Evolutionary conservation across 2,797 vertebrate genomes (phyloP), one percentile per base, ranked within the genome.

Genomic region (Scyliorhinus canicula): DNA sequence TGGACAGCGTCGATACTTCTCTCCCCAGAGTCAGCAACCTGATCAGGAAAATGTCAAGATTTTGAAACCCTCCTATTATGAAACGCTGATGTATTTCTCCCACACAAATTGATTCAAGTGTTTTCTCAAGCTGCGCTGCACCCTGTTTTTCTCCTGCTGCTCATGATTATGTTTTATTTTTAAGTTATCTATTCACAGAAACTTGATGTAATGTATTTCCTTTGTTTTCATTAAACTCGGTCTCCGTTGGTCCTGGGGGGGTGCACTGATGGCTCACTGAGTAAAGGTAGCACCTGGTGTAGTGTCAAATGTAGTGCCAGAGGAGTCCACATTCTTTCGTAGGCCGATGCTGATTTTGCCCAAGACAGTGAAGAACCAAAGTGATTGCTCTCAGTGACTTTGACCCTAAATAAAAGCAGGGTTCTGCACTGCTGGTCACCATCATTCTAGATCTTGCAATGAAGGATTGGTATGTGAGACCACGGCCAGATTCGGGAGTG

Each of bases 71-170:
- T 63, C 60, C 14, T 57, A 31, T 31, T 88, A 31, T 55, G 85
- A 55, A 88, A 88, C 4, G 5, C 52, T 88, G 40, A 57, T 31
- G 40, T 67, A 40, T 35, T 65, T 50, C 47, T 93, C 28, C 47
- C 91, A 93, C n/a, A 35, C 57, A 93, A 31, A 44, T 93, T 67
- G 60, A 67, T 93, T 67, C 14, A 28, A 67, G 6, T 11, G 28
- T 28, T 69, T 67, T 90, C 8, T 21, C 95, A 40, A 55, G 94
- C 82, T 93, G 24, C 11, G 93, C 50, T 95, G 65, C 93, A 88
- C 52, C 52, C 95, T 98, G 98, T 97, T 98, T 12, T 98, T 35
- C 57, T 69, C 57, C 3, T 16, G n/a, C 28, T 93, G 50, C 28
- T 55, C 31, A 14, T 31, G 8, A 55, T 88, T 88, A 60, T 60